phyloP scores from a whole-genome alignment of 2,113 vertebrate genomes.

The Silurus meridionalis region DNA sequence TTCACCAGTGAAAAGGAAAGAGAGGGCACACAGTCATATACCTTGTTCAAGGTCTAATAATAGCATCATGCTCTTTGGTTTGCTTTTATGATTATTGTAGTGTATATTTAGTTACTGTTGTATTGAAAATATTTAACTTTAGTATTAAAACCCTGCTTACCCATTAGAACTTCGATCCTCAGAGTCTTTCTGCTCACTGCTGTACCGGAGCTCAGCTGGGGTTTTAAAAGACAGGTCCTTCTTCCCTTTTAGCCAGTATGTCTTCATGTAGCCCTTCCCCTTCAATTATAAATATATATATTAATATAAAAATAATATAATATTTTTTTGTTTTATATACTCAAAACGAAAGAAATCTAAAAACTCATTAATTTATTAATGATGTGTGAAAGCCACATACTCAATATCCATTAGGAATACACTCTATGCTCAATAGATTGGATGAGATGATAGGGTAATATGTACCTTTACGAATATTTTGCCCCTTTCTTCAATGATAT shows the following conservation, averaged over 20 bases:
- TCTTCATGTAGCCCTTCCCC: constrained; percentile 78
- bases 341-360: background rate
- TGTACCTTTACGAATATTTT: constrained; percentile 76
- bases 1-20: constrained; percentile 8
- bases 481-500: constrained; percentile 72
- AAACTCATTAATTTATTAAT: background rate
- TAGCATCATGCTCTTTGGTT: background rate
- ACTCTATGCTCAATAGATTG: background rate
- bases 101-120: background rate
- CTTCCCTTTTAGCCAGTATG: constrained; percentile 77
- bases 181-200: constrained; percentile 68
- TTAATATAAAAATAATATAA: too few relatives aligned
- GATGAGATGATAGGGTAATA: background rate
- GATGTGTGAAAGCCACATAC: background rate
- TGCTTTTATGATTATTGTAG: background rate
- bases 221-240: constrained; percentile 71
- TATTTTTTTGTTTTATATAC: background rate
- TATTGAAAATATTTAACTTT: background rate
- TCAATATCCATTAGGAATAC: background rate
- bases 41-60: background rate
- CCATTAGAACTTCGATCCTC: constrained; percentile 70
- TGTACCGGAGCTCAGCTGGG: constrained; percentile 68
- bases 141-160: constrained; percentile 53
- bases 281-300: constrained; percentile 42
- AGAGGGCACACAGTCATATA: constrained; percentile 7